phyloP scores from a whole-genome alignment of 1,140 invertebrate genomes.

The Cryptotermes secundus region DNA sequence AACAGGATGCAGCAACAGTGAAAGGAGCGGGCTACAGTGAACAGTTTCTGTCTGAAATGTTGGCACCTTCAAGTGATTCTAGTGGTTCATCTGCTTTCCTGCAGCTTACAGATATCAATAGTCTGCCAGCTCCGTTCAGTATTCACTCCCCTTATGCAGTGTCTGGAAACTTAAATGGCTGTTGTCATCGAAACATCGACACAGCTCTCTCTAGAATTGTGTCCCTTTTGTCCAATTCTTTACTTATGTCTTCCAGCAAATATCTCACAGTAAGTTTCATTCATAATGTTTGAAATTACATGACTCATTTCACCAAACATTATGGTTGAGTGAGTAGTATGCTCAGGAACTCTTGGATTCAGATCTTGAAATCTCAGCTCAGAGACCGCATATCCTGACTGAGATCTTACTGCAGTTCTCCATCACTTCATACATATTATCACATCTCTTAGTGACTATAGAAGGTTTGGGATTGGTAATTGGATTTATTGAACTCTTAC shows the following conservation, averaged over 20 bases:
- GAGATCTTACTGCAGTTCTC: too few relatives aligned
- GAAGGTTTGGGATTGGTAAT: too few relatives aligned
- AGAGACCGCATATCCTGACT: too few relatives aligned
- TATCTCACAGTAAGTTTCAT: slow-evolving; percentile 59
- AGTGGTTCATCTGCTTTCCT: not conserved
- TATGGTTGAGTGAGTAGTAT: too few relatives aligned
- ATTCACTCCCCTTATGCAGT: not conserved
- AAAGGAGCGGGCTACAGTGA: slow-evolving; percentile 48
- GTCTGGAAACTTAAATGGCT: not conserved
- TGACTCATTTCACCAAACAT: too few relatives aligned
- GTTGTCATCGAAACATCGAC: slow-evolving; percentile 36
- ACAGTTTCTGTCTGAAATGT: slow-evolving; percentile 42
- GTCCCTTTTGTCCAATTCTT: slow-evolving; percentile 46
- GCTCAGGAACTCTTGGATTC: too few relatives aligned
- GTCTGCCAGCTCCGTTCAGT: slow-evolving; percentile 46
- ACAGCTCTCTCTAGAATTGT: slow-evolving; percentile 55
- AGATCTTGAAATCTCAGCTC: too few relatives aligned
- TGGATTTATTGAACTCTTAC: too few relatives aligned
- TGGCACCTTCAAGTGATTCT: not conserved
- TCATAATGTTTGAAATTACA: not conserved
- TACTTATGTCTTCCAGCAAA: slow-evolving; percentile 61
- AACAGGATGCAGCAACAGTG: slow-evolving; percentile 50
- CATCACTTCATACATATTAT: too few relatives aligned
- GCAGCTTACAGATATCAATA: slow-evolving; percentile 28
- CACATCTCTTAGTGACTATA: too few relatives aligned